A percentile compares a stretch with the other conserved stretches of the same genome.
Conservation (phyloP, 2,113 vertebrate species). For the Anhinga rufa region DNA sequence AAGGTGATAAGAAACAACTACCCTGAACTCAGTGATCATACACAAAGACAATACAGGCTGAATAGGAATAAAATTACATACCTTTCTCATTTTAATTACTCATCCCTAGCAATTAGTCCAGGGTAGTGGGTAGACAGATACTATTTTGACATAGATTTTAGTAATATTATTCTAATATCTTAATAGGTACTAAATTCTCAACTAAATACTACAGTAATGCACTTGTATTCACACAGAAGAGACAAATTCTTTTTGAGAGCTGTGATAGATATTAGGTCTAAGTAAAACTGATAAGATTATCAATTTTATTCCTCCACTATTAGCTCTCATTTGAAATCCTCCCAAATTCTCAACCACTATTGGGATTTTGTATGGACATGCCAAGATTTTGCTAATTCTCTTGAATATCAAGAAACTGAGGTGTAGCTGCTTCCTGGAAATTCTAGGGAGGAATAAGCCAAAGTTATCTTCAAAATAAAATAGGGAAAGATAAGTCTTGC, state of each 20-base stretch:
- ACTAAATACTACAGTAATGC: background rate
- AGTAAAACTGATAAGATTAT: background rate
- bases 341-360: background rate
- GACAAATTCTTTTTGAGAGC: background rate
- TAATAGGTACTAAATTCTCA: background rate
- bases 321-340: background rate
- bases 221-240: background rate
- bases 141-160: background rate
- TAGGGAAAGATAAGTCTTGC: background rate
- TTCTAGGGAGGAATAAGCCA: background rate
- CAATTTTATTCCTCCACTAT: background rate
- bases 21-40: background rate
- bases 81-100: background rate
- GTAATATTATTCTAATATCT: background rate
- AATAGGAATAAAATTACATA: background rate
- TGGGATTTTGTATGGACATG: background rate
- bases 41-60: background rate
- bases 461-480: background rate
- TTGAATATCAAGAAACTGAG: background rate
- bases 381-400: background rate
- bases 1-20: background rate
- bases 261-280: background rate
- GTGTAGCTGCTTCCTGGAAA: background rate
- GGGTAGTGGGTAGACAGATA: background rate
- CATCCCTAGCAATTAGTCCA: background rate